A percentile compares a stretch with the other conserved stretches of the same genome.
phyloP scores from a whole-genome alignment of 1,140 invertebrate species.

The Lordiphosa clarofinis region DNA sequence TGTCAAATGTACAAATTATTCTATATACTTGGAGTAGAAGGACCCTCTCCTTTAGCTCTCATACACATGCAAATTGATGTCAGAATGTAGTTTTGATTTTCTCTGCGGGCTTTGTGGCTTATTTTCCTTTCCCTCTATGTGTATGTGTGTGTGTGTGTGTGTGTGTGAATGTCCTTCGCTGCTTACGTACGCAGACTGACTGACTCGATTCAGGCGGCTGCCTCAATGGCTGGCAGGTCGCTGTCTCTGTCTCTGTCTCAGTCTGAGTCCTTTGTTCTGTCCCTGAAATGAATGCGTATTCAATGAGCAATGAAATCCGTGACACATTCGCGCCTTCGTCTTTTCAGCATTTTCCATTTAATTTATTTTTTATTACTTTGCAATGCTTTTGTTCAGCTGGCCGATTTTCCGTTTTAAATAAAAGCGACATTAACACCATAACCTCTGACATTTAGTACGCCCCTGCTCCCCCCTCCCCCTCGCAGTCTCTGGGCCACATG shows the following conservation, averaged over 20 bases:
- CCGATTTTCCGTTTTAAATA: constrained; percentile 74
- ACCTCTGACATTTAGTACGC: constrained; percentile 65
- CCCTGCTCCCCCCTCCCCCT: too few species aligned
- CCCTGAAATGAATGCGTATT: constrained; percentile 75
- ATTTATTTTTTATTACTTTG: constrained; percentile 73
- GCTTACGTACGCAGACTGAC: constrained; percentile 77
- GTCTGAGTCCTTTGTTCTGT: constrained; percentile 22
- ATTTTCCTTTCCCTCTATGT: constrained; percentile 45
- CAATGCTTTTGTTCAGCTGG: constrained; percentile 53
- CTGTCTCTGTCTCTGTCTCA: constrained; percentile 10
- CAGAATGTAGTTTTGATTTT: constrained; percentile 77
- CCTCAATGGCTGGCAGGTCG: constrained; percentile 62
- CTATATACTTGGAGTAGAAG: constrained; percentile 4
- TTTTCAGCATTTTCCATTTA: constrained; percentile 69
- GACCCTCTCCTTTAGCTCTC: constrained; percentile 1
- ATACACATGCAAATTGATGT: constrained; percentile 40
- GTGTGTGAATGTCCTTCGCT: constrained; percentile 52
- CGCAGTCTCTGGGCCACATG: constrained; percentile 29
- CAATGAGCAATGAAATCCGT: constrained; percentile 77
- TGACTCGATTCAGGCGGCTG: constrained; percentile 73
- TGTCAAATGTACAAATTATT: constrained; percentile 60
- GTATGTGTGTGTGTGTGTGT: constrained; percentile 20
- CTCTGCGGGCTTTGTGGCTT: constrained; percentile 66
- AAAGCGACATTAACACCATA: constrained; percentile 76
- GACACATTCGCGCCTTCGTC: constrained; percentile 67